phyloP scores from a whole-genome alignment of 2,113 vertebrate genomes.

The Proterorhinus semilunaris region DNA sequence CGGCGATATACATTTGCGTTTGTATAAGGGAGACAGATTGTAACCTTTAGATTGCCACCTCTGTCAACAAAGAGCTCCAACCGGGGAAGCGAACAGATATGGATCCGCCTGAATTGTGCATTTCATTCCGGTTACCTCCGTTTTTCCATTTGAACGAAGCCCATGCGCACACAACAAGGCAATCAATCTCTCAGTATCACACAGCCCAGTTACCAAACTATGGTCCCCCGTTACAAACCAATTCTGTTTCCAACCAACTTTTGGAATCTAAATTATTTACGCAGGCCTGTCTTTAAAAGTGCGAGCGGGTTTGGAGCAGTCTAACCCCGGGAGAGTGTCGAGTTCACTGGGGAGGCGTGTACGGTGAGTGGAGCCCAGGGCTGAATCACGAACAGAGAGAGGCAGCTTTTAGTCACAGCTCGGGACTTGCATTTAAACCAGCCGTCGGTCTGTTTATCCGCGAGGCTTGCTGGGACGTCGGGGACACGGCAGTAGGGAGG shows the following conservation, averaged over 20 bases:
- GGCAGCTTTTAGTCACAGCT: conserved; percentile 8
- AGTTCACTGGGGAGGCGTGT: conserved; percentile 2
- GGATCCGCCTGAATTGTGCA: neutral
- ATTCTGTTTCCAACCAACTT: conserved; percentile 5
- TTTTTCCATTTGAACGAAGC: neutral
- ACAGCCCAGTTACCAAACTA: neutral
- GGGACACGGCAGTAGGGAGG: neutral
- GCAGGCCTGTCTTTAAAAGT: conserved; percentile 4
- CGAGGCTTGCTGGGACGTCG: neutral
- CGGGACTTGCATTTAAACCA: neutral
- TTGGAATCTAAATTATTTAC: conserved; percentile 8
- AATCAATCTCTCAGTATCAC: neutral
- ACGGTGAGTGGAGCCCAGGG: conserved; percentile 10
- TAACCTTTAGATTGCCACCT: conserved; percentile 2
- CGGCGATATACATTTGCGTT: neutral
- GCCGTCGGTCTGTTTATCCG: neutral
- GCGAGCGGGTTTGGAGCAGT: neutral
- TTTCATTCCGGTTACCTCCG: conserved; percentile 4
- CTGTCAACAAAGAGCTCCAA: neutral
- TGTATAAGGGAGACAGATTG: conserved; percentile 2
- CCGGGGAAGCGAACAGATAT: neutral
- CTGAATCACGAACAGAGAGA: conserved; percentile 8
- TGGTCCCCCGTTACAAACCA: neutral
- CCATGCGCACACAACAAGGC: neutral
- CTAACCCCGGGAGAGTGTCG: neutral